Evolutionary conservation across 2,888 invertebrate species (phyloP).

Genomic region (Limnephilus auricula): DNA sequence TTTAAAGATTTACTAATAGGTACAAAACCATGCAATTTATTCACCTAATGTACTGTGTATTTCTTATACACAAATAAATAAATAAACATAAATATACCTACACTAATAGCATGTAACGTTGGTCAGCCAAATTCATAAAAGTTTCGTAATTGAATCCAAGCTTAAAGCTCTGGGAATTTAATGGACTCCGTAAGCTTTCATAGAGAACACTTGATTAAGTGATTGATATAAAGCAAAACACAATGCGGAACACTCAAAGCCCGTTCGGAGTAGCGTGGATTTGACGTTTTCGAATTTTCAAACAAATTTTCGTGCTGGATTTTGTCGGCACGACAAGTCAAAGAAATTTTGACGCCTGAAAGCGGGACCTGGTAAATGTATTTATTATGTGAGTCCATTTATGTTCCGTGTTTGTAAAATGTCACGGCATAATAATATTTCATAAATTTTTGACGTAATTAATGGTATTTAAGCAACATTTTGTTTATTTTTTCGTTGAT

Average conservation of each 20-base stretch:
- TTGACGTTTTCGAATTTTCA: background rate
- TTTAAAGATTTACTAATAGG: too few species aligned
- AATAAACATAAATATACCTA: too few species aligned
- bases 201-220: background rate
- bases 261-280: background rate
- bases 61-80: too few species aligned
- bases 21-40: too few species aligned
- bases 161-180: background rate
- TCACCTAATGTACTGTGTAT: too few species aligned
- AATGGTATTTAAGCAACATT: background rate
- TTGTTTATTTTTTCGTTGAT: too few species aligned
- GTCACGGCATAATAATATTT: background rate
- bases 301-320: background rate
- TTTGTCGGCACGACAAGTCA: background rate
- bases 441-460: background rate
- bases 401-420: background rate
- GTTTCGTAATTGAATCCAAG: background rate
- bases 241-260: background rate
- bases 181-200: background rate
- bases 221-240: background rate
- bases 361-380: background rate
- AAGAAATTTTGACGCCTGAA: background rate
- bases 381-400: background rate
- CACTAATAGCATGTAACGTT: background rate
- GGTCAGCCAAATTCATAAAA: background rate